A percentile compares a stretch with the other conserved stretches of the same genome.
Evolutionary conservation across 2,113 vertebrate genomes (phyloP).

Genomic region (Oenanthe melanoleuca): DNA sequence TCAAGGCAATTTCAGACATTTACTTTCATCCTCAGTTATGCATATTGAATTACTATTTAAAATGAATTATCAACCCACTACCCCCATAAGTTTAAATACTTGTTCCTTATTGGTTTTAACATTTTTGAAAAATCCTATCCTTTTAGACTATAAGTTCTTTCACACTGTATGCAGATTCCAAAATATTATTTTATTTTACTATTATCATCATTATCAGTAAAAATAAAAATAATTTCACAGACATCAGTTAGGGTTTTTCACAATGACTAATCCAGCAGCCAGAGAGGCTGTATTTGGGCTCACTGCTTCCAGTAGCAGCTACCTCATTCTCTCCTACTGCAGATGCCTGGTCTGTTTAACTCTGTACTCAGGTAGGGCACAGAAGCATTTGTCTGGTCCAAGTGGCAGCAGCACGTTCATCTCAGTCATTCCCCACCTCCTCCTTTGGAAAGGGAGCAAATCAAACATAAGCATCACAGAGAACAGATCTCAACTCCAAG

Average conservation of each 20-base stretch:
- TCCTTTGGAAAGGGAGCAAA: neutral
- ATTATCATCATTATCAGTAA: neutral
- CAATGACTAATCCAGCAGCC: neutral
- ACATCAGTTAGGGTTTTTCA: neutral
- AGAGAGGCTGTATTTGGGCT: neutral
- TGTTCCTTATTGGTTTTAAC: neutral
- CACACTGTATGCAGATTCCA: neutral
- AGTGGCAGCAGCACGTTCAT: neutral
- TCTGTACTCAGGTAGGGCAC: neutral
- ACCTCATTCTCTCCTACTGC: neutral
- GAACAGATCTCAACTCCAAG: neutral
- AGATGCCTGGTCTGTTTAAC: neutral
- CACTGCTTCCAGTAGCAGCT: neutral
- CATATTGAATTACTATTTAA: neutral
- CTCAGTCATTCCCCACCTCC: fast-evolving
- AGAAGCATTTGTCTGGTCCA: neutral
- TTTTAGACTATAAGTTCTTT: neutral
- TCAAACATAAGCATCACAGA: neutral
- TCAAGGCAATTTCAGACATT: neutral
- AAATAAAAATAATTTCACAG: neutral
- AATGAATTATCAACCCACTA: neutral
- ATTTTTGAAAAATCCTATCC: neutral
- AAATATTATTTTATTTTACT: neutral
- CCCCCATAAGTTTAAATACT: neutral
- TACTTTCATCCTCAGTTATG: neutral